Conservation (phyloP, 2,797 vertebrate species). For the Rallus crepitans region DNA sequence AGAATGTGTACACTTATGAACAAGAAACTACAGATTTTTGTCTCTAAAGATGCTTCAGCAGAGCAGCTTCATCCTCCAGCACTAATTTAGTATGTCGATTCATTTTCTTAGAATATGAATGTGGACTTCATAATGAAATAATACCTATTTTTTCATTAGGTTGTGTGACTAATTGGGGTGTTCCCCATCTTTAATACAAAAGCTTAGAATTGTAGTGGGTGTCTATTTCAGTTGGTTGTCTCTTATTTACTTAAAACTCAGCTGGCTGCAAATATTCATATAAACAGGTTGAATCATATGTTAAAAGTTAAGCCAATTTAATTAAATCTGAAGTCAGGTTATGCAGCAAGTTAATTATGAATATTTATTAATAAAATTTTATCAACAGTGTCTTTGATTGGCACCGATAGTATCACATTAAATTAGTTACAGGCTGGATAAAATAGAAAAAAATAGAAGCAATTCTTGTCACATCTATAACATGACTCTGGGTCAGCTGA, state of each 20-base stretch:
- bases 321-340: conserved; percentile 12
- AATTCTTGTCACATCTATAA: not conserved
- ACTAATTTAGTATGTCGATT: not conserved
- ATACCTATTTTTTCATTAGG: not conserved
- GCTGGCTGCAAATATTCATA: not conserved
- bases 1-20: not conserved
- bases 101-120: not conserved
- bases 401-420: not conserved
- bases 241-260: not conserved
- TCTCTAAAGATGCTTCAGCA: not conserved
- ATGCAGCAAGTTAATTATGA: conserved; percentile 4
- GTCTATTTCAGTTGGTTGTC: not conserved
- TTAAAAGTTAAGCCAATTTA: conserved; percentile 30
- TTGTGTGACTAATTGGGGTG: not conserved
- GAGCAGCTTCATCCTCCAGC: not conserved
- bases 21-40: not conserved
- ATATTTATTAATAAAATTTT: conserved; percentile 30
- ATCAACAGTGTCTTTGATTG: not conserved
- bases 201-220: not conserved
- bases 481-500: conserved; percentile 3
- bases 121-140: not conserved
- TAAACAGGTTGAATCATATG: not conserved
- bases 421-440: conserved; percentile 2
- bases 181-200: not conserved
- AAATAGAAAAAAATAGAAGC: not conserved